Evolutionary conservation across 2,113 vertebrate species (phyloP), one percentile per base, ranked within the genome.

Genomic region (Gobio gobio): DNA sequence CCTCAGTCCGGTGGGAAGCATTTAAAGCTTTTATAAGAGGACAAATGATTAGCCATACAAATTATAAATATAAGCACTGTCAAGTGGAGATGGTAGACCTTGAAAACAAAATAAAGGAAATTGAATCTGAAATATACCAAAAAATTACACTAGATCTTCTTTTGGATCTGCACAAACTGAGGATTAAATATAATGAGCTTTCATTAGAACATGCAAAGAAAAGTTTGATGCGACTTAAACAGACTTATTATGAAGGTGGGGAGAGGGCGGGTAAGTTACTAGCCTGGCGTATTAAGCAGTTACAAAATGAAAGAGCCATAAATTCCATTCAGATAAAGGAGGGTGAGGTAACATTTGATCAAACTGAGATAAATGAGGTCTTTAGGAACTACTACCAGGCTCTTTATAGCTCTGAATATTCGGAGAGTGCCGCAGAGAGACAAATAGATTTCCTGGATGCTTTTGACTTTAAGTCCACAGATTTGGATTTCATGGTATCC

Each of bases 151-250:
- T 24, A 29, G 63, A 64, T 29, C 10, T 64, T 14, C 63, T 64
- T 29, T 29, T 64, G 26, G 36, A 40, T 22, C 22, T 40, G 36
- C 36, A 72, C 68, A 43, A 72, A 72, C n/a, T 72, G 68, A 45
- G 45, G 45, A 72, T 72, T 2, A 45, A 72, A 72, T 45, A 43
- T 72, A 43, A 72, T 43, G 18, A 45, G 18, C 36, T 72, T 40
- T 72, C 68, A 72, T 45, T 45, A 72, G 68, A 72, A 4, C 68
- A 72, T 10, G 68, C 68, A 2, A 72, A 72, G 9, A 72, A n/a
- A 43, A n/a, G 68, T 45, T 72, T 72, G 40, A n/a, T 72, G 20
- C 43, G 68, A 40, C 36, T 72, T 20, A 72, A 72, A 36, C 66
- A 70, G 33, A 70, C 33, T 6, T 72, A 72, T 72, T 45, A 72